Evolutionary conservation across 2,797 vertebrate species (phyloP), one percentile per base, ranked within the genome.

Genomic region (Hipposideros larvatus): DNA sequence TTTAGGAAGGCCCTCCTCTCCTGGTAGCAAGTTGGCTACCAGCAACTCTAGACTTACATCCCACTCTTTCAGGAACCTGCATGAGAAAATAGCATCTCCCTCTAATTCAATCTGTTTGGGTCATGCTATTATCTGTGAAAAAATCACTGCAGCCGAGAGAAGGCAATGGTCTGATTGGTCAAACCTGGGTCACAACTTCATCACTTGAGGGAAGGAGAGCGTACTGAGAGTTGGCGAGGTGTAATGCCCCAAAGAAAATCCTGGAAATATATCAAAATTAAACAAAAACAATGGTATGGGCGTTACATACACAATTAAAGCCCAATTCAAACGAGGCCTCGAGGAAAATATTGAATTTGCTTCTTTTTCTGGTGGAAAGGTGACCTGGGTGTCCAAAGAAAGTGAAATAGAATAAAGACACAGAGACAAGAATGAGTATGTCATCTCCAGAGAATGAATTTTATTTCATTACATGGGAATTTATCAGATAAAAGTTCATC

Each of bases 121-220:
- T 63, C 11, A 59, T 14, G 1, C 26, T 94, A 79, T 65, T 85
- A 57, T 89, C 68, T 74, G 34, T 94, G 94, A 91, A 85, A 10
- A 18, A 80, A 86, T 73, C 74, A 82, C 19, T 77, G 4, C 48
- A 70, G 43, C 26, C 65, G 87, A 71, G 65, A 82, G 37, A 77
- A 68, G 21, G 13, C n/a, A 46, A 70, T 73, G 28, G 28, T 90
- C 11, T 91, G 22, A n/a, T 14, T 79, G 22, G 19, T 86, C 63
- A 89, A n/a, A 16, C 26, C 74, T 90, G 9, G 14, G 21, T 74
- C 75, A 79, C 43, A 90, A 65, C 55, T 6, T 90, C 7, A 26
- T 83, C 57, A 65, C 28, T 75, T 15, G 7, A 95, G 4, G 1
- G 8, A 26, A 21, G 5, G 16, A 59, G 66, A 31, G 15, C 73